Evolutionary conservation across 2,888 invertebrate species (phyloP).

Genomic region (Hemithea aestivaria): DNA sequence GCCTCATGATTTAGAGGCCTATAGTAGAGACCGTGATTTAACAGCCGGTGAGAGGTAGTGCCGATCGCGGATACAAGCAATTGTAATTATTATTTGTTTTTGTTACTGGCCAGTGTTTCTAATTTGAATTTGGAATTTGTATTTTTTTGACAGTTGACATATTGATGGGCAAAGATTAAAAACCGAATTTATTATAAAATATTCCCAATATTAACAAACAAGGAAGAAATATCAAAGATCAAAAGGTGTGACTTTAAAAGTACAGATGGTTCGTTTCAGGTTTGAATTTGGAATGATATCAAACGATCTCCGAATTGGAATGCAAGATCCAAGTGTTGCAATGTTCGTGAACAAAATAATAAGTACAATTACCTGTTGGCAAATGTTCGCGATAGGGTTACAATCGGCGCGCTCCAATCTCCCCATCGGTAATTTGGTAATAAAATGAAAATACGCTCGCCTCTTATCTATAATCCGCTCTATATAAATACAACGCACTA

Average conservation of each 20-base stretch:
- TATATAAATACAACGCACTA: slow-evolving; percentile 69
- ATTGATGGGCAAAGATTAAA: background rate
- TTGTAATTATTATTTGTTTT: slow-evolving; percentile 36
- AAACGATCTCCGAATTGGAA: background rate
- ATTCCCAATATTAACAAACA: no score
- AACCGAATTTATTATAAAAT: no score
- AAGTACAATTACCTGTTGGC: slow-evolving; percentile 65
- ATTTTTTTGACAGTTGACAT: no score
- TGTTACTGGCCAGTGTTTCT: slow-evolving; percentile 19
- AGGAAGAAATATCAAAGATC: no score
- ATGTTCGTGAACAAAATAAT: slow-evolving; percentile 55
- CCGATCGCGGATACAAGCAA: slow-evolving; percentile 37
- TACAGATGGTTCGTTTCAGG: no score
- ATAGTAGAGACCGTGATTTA: slow-evolving; percentile 57
- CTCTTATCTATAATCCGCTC: slow-evolving; percentile 73
- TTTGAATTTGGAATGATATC: no score
- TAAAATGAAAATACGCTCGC: slow-evolving; percentile 78
- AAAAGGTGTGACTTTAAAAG: no score
- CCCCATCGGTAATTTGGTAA: slow-evolving; percentile 79
- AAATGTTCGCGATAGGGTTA: slow-evolving; percentile 64
- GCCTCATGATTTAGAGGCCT: slow-evolving; percentile 35
- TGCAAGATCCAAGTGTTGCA: slow-evolving; percentile 44
- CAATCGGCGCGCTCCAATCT: slow-evolving; percentile 66
- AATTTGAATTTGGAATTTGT: background rate
- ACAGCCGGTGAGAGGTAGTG: slow-evolving; percentile 63